Conservation (phyloP, 2,888 invertebrate species). For the Zelleria hepariella region DNA sequence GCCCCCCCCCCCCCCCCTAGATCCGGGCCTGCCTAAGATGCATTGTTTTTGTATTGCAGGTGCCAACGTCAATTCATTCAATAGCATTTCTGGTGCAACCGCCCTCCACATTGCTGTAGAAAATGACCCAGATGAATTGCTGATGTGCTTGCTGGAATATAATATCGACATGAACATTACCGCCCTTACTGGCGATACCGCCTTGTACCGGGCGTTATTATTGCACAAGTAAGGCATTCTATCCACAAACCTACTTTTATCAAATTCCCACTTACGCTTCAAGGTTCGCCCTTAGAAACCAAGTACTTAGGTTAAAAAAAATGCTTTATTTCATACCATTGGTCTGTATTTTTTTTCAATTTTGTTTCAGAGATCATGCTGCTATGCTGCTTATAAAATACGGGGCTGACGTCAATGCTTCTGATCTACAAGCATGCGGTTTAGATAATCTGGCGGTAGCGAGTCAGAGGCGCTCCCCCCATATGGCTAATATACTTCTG, state of each 20-base stretch:
- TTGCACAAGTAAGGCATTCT: conserved; percentile 48
- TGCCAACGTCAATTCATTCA: conserved; percentile 66
- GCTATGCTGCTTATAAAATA: conserved; percentile 72
- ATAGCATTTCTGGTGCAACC: conserved; percentile 66
- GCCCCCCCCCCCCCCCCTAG: no score
- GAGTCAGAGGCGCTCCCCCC: conserved; percentile 39
- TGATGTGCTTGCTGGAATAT: conserved; percentile 56
- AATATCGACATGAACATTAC: conserved; percentile 57
- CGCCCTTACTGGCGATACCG: conserved; percentile 63
- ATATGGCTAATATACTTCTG: conserved; percentile 45
- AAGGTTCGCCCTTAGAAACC: no score
- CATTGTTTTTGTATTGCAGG: conserved; percentile 27
- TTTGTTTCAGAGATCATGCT: conserved; percentile 57
- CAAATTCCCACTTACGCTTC: background rate
- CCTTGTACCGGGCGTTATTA: conserved; percentile 64
- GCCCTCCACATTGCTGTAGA: conserved; percentile 76
- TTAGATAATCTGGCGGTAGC: conserved; percentile 72
- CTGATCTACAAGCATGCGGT: conserved; percentile 66
- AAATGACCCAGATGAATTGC: conserved; percentile 56
- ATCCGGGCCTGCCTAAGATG: no score
- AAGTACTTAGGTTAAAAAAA: no score
- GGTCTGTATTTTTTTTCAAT: no score
- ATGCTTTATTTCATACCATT: no score
- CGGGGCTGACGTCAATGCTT: conserved; percentile 75
- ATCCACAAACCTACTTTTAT: conserved; percentile 11